Percentiles rank a stretch among this genome's conserved stretches.
These are phyloP conservation scores for Sander vitreus DNA, from an alignment of 2,113 vertebrate genomes.

Conservation along the genomic window DNA sequence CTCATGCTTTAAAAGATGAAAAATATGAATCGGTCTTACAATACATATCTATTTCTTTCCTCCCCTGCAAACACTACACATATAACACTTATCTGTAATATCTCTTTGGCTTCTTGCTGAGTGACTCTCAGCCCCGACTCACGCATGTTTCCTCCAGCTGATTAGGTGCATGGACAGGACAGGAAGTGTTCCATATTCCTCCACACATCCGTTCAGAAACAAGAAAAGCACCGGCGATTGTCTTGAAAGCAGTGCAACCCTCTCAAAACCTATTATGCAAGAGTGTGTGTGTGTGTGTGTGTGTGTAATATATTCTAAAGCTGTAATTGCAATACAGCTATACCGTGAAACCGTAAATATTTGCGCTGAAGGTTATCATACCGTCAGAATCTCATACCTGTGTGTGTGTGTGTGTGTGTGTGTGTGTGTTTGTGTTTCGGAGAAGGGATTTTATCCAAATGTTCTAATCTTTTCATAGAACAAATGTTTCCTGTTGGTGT, in stretches of 20 bases:
- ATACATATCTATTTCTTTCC: not conserved
- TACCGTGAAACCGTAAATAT: too few relatives aligned
- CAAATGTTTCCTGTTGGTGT: not conserved
- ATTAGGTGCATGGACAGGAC: slow-evolving; percentile 63
- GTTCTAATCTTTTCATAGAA: slow-evolving; percentile 13
- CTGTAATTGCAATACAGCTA: too few relatives aligned
- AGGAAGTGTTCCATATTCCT: slow-evolving; percentile 74
- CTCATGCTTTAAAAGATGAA: not conserved
- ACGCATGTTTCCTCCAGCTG: slow-evolving; percentile 52
- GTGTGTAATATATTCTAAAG: not conserved
- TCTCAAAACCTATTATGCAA: slow-evolving; percentile 6
- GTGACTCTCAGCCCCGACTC: slow-evolving; percentile 31
- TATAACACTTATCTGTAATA: not conserved
- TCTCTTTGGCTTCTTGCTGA: not conserved
- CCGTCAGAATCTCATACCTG: too few relatives aligned
- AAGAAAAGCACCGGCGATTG: slow-evolving; percentile 60
- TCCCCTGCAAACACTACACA: not conserved
- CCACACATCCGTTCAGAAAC: slow-evolving; percentile 64
- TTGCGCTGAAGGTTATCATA: too few relatives aligned
- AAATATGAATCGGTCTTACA: not conserved
- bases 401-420: not conserved
- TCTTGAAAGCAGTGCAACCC: slow-evolving; percentile 40
- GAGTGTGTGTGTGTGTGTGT: not conserved
- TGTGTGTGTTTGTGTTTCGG: not conserved
- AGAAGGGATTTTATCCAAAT: not conserved